Conservation (phyloP, 2,113 vertebrate genomes). For the Lepidothrix coronata region DNA sequence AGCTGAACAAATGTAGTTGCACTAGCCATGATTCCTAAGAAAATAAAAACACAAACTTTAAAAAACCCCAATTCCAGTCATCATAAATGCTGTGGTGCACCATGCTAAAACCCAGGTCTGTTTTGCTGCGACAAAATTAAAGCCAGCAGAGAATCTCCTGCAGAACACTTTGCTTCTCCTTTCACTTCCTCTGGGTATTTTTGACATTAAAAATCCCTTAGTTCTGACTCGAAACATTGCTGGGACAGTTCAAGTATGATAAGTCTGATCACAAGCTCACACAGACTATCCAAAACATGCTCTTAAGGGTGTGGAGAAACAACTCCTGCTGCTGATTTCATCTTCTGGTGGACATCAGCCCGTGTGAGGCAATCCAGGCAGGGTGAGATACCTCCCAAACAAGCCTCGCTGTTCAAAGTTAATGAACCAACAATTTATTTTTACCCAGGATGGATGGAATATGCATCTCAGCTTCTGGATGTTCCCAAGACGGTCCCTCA, state of each 20-base stretch:
- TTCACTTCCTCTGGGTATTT: constrained; percentile 8
- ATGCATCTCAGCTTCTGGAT: background rate
- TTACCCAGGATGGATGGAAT: background rate
- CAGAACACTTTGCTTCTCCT: background rate
- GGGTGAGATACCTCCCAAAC: background rate
- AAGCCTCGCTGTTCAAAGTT: background rate
- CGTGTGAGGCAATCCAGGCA: background rate
- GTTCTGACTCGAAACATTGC: background rate
- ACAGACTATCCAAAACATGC: background rate
- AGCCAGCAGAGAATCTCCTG: background rate
- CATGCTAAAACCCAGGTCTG: background rate
- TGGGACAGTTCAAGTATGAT: background rate
- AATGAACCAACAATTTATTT: background rate
- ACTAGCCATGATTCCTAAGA: background rate
- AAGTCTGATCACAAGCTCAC: background rate
- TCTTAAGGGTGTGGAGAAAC: background rate
- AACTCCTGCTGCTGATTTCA: background rate
- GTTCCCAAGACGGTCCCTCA: background rate
- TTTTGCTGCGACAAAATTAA: background rate
- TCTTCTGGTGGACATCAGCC: background rate
- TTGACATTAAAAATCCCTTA: background rate
- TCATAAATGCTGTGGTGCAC: background rate
- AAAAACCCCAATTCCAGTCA: background rate
- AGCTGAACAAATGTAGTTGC: background rate
- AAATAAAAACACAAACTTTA: background rate